phyloP scores from a whole-genome alignment of 2,888 invertebrate species.

The Seira sanloemensis region DNA sequence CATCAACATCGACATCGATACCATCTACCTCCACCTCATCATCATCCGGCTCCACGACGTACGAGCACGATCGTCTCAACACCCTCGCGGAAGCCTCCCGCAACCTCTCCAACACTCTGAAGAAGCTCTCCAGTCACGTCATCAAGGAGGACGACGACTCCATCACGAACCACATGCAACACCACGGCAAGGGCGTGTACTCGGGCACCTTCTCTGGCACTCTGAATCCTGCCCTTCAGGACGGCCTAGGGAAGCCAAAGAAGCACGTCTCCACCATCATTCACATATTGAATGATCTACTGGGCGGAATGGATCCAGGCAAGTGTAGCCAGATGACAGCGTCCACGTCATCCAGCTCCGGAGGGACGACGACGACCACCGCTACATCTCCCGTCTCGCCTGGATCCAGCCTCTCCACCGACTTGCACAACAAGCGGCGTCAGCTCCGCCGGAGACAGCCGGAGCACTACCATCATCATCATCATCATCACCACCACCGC shows the following conservation, averaged over 20 bases:
- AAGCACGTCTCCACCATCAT: slow-evolving; percentile 96
- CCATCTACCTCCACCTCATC: slow-evolving; percentile 65
- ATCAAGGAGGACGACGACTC: slow-evolving; percentile 77
- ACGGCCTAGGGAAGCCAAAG: slow-evolving; percentile 92
- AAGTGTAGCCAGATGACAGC: slow-evolving; percentile 32
- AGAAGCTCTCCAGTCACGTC: slow-evolving; percentile 92
- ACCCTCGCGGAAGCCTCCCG: slow-evolving; percentile 92
- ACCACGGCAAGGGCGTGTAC: slow-evolving; percentile 95
- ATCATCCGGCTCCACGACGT: slow-evolving; percentile 74
- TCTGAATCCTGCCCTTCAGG: slow-evolving; percentile 93
- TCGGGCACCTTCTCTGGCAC: slow-evolving; percentile 97
- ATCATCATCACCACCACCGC: slow-evolving; percentile 10
- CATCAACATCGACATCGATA: slow-evolving; percentile 67
- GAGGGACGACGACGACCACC: slow-evolving; percentile 40
- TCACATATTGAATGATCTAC: slow-evolving; percentile 94
- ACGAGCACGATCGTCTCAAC: slow-evolving; percentile 79
- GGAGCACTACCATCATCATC: slow-evolving; percentile 25
- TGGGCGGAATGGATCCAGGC: slow-evolving; percentile 75
- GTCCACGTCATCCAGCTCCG: neutral
- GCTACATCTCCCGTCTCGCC: slow-evolving; percentile 36
- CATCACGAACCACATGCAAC: slow-evolving; percentile 82
- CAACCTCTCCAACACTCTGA: slow-evolving; percentile 92
- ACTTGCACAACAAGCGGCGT: slow-evolving; percentile 36
- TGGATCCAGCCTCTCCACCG: slow-evolving; percentile 20
- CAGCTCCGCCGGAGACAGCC: slow-evolving; percentile 44